Conservation (phyloP, 2,113 vertebrate species). For the Corythoichthys intestinalis region DNA sequence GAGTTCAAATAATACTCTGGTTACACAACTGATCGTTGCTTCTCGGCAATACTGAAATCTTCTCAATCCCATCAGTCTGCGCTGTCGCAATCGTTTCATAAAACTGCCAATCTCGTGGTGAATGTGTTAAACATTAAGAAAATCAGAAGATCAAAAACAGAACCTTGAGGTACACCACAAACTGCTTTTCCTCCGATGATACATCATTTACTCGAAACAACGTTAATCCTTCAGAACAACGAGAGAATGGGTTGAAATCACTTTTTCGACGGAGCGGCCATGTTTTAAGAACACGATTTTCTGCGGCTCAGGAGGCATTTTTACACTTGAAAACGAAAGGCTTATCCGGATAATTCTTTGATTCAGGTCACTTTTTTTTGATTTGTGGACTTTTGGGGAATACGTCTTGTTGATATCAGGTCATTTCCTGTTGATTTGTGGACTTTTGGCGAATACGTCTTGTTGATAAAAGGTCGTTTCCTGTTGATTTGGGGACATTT, state of each 20-base stretch:
- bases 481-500: too few species aligned
- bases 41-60: too few species aligned
- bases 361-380: too few species aligned
- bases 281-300: background rate
- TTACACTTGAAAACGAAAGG: constrained; percentile 2
- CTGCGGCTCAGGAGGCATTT: background rate
- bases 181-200: background rate
- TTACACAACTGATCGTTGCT: too few species aligned
- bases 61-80: too few species aligned
- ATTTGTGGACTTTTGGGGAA: too few species aligned
- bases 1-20: too few species aligned
- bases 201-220: background rate
- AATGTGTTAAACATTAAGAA: background rate
- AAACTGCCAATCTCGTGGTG: background rate
- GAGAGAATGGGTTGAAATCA: background rate
- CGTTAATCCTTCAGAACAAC: background rate
- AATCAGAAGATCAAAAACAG: background rate
- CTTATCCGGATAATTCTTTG: background rate
- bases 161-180: constrained; percentile 3
- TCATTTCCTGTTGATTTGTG: too few species aligned
- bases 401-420: too few species aligned
- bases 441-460: too few species aligned
- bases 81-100: background rate
- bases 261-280: background rate
- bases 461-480: too few species aligned